phyloP scores from a whole-genome alignment of 2,888 invertebrate species.

The Pseudolycoriella hygida region DNA sequence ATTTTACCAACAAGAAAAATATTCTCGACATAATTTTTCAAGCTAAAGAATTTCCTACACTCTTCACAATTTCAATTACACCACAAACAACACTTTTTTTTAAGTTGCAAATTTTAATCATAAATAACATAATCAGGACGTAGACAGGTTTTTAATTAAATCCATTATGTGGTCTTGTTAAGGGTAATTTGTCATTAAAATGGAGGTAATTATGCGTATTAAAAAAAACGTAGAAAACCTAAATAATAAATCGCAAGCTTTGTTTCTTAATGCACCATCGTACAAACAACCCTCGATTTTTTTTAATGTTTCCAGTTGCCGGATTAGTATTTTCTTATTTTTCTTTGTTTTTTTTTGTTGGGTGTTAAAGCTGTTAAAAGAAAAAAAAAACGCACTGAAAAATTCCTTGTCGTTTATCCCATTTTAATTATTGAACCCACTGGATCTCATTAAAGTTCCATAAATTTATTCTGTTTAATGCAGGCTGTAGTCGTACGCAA shows the following conservation, averaged over 20 bases:
- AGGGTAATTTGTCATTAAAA: conserved; percentile 8
- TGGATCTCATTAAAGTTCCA: conserved; percentile 8
- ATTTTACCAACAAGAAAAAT: no score
- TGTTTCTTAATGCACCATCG: conserved; percentile 6
- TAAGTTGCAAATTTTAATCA: background rate
- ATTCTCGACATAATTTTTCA: no score
- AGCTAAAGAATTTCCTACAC: no score
- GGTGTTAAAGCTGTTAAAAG: background rate
- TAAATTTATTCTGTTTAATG: conserved; percentile 6
- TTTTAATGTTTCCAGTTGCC: conserved; percentile 3
- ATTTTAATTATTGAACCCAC: conserved; percentile 7
- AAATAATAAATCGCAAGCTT: conserved; percentile 2
- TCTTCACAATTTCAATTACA: no score
- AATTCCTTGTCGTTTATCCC: conserved; percentile 5
- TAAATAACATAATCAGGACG: background rate
- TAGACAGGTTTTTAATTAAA: conserved; percentile 8
- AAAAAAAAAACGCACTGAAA: conserved; percentile 1
- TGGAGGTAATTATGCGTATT: conserved; percentile 6
- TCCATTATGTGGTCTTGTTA: conserved; percentile 5
- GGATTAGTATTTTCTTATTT: conserved; percentile 1
- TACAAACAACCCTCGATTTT: conserved; percentile 5
- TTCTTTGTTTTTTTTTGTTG: background rate
- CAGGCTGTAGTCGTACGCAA: background rate
- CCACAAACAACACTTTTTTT: no score
- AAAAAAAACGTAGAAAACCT: background rate